Evolutionary conservation across 2,113 vertebrate species (phyloP), one percentile per base, ranked within the genome.

Genomic region (Cottus gobio): DNA sequence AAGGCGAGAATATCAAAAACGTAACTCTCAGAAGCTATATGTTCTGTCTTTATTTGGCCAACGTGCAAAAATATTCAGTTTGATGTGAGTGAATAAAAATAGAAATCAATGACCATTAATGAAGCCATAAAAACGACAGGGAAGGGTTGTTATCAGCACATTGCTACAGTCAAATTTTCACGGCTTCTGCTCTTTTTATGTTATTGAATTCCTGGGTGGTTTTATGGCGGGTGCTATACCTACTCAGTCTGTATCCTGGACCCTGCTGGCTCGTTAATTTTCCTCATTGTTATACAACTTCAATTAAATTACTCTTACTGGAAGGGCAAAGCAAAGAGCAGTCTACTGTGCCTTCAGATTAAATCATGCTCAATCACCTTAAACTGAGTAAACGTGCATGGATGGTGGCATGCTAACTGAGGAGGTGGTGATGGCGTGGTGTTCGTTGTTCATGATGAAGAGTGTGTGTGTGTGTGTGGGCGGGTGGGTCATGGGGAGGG

Each of bases 241-340:
- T 62, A 77, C 77, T 82, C 79, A 76, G 71, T 79, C 80, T 89
- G 89, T 83, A 93, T 91, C 84, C 37, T 52, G 84, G 42, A 62
- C 71, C 72, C 82, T 61, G 67, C 75, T 54, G 84, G 90, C 81
- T 91, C 85, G 75, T 93, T 93, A 90, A 93, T 85, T 92, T 89
- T 84, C 89, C 72, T 84, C 88, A 89, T 87, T 94, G 91, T 92
- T 90, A 88, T 91, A 85, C 83, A 89, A 87, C 83, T 93, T 89
- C 80, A 83, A 91, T 93, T 93, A 92, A 88, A 90, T 70, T 78
- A 79, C 76, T 77, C 82, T 81, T 78, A 54, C 77, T 84, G 80
- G 80, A 75, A 77, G 75, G 79, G 80, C 52, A 73, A 70, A 77
- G 80, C 56, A 66, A 52, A 76, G 46, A 63, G 83, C 52, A 15